Conservation (phyloP, 1,140 invertebrate genomes). For the Episyrphus balteatus region DNA sequence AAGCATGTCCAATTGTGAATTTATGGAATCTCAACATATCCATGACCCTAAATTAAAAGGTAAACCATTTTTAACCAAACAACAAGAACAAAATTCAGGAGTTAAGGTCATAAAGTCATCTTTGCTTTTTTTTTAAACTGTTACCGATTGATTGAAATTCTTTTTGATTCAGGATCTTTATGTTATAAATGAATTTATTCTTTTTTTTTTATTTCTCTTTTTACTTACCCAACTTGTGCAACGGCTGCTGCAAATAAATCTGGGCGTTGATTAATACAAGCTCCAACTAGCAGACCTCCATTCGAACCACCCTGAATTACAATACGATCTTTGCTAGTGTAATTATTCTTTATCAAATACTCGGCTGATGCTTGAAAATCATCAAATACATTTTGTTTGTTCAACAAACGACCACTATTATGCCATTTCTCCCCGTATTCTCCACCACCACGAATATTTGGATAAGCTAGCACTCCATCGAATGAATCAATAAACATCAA, state of each 20-base stretch:
- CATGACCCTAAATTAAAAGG: slow-evolving; percentile 62
- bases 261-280: slow-evolving; percentile 88
- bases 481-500: slow-evolving; percentile 86
- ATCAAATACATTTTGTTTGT: slow-evolving; percentile 97
- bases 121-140: too few species aligned
- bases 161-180: too few species aligned
- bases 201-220: neutral
- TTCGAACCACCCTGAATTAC: slow-evolving; percentile 92
- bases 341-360: slow-evolving; percentile 74
- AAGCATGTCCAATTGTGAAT: slow-evolving; percentile 95
- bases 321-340: slow-evolving; percentile 65
- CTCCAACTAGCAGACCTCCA: slow-evolving; percentile 87
- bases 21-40: slow-evolving; percentile 98
- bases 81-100: too few species aligned
- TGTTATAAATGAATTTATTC: neutral
- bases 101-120: too few species aligned
- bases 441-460: slow-evolving; percentile 93
- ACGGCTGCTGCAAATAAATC: slow-evolving; percentile 88
- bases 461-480: slow-evolving; percentile 75
- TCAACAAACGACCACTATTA: slow-evolving; percentile 76
- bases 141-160: too few species aligned
- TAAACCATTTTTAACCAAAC: too few species aligned
- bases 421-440: slow-evolving; percentile 98
- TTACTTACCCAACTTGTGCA: slow-evolving; percentile 76
- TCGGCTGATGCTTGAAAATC: slow-evolving; percentile 91